phyloP scores from a whole-genome alignment of 2,888 invertebrate species.

The Dusona sp. region DNA sequence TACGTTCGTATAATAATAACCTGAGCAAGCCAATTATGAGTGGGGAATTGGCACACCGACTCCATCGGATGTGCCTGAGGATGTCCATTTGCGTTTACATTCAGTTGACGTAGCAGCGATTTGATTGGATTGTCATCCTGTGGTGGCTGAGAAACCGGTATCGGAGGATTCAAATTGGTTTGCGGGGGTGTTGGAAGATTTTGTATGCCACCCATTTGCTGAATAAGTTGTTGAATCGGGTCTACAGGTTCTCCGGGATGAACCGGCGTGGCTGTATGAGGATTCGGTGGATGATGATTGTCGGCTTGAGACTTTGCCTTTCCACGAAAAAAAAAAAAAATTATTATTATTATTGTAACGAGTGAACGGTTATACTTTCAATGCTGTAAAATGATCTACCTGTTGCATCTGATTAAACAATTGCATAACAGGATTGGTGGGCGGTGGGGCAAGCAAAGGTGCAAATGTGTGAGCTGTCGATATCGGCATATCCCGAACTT shows the following conservation, averaged over 20 bases:
- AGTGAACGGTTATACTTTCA: not conserved
- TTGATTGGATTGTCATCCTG: slow-evolving; percentile 85
- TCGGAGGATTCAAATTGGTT: slow-evolving; percentile 75
- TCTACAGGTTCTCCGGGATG: slow-evolving; percentile 82
- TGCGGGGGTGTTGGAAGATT: slow-evolving; percentile 82
- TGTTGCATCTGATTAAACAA: slow-evolving; percentile 87
- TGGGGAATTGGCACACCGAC: slow-evolving; percentile 81
- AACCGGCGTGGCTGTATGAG: slow-evolving; percentile 75
- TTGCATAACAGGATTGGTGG: slow-evolving; percentile 86
- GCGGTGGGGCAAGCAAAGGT: slow-evolving; percentile 80
- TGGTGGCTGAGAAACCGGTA: slow-evolving; percentile 69
- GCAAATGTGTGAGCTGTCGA: slow-evolving; percentile 81
- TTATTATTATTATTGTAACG: not conserved
- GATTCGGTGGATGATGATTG: slow-evolving; percentile 77
- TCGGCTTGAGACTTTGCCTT: slow-evolving; percentile 79
- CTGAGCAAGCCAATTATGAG: slow-evolving; percentile 83
- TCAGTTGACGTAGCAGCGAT: slow-evolving; percentile 85
- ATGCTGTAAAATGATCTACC: slow-evolving; percentile 75
- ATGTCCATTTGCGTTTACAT: slow-evolving; percentile 79
- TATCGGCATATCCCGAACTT: slow-evolving; percentile 80
- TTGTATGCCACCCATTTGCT: slow-evolving; percentile 86
- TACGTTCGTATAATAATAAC: slow-evolving; percentile 68
- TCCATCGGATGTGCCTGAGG: slow-evolving; percentile 79
- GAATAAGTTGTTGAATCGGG: slow-evolving; percentile 85
- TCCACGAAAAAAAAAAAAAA: not conserved